Percentiles rank a stretch among this genome's conserved stretches.
Conservation (phyloP, 2,113 vertebrate species). For the Scortum barcoo region DNA sequence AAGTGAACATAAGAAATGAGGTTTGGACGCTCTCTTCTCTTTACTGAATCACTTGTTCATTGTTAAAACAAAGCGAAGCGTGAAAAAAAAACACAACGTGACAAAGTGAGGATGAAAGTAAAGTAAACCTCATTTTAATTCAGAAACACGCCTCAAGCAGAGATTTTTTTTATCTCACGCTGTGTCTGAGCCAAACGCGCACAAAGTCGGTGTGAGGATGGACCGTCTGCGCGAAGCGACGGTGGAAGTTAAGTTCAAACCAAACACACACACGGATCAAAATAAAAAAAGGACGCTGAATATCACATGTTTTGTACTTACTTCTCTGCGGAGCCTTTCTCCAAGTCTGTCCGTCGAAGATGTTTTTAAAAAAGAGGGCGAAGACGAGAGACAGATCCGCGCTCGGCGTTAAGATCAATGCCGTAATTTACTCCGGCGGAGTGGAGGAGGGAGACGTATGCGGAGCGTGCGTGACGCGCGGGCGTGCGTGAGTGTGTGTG, state of each 20-base stretch:
- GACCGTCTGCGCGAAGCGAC: background rate
- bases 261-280: background rate
- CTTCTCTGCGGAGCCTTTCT: constrained; percentile 57
- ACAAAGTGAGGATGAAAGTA: background rate
- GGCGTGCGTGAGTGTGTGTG: constrained; percentile 35
- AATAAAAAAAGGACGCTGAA: background rate
- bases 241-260: constrained; percentile 44
- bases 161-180: background rate
- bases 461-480: constrained; percentile 44
- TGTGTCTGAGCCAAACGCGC: background rate
- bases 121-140: background rate
- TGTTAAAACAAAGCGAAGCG: background rate
- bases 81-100: background rate
- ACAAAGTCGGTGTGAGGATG: background rate
- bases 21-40: background rate
- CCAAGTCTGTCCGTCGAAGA: constrained; percentile 59
- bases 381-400: constrained; percentile 61
- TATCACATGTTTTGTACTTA: constrained; percentile 47
- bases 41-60: background rate
- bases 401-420: constrained; percentile 62
- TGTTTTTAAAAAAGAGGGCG: no score
- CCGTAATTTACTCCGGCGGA: constrained; percentile 63
- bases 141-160: background rate
- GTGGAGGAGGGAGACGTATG: constrained; percentile 67
- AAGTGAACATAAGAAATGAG: background rate